A percentile compares a stretch with the other conserved stretches of the same genome.
These are phyloP conservation scores for Danaus chrysippus DNA, from an alignment of 2,888 invertebrate genomes.

Conservation along the genomic window DNA sequence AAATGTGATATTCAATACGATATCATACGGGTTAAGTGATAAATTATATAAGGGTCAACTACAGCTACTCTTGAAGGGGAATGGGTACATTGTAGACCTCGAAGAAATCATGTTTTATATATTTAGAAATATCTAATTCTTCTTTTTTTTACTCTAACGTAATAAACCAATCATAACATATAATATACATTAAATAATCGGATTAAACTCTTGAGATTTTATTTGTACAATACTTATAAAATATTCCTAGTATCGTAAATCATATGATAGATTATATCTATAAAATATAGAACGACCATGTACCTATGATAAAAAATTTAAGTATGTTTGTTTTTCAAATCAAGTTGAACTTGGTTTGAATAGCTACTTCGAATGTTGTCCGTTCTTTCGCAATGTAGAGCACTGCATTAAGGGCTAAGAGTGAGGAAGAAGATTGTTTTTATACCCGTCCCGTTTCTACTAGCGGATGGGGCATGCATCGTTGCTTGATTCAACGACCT, in stretches of 20 bases:
- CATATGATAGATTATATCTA: constrained; percentile 1
- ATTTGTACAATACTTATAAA: too few species aligned
- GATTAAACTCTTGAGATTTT: too few species aligned
- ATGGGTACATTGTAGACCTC: constrained; percentile 38
- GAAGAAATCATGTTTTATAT: constrained; percentile 9
- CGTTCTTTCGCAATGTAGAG: constrained; percentile 17
- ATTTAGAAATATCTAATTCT: constrained; percentile 2
- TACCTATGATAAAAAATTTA: not conserved
- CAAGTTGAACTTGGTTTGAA: constrained; percentile 35
- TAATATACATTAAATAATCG: too few species aligned
- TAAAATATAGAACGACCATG: constrained; percentile 4
- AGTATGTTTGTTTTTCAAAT: not conserved
- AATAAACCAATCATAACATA: too few species aligned
- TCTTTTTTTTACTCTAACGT: not conserved
- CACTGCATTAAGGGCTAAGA: constrained; percentile 17
- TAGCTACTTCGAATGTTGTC: constrained; percentile 40
- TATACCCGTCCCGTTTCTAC: constrained; percentile 57
- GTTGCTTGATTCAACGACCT: constrained; percentile 70
- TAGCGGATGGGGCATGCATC: constrained; percentile 51
- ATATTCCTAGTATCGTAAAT: not conserved
- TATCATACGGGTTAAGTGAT: constrained; percentile 56
- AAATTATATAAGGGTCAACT: constrained; percentile 55
- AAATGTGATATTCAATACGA: constrained; percentile 44
- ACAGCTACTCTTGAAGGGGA: constrained; percentile 46
- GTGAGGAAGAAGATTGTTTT: constrained; percentile 58